These are phyloP conservation scores for Siphamia tubifer DNA, from an alignment of 2,113 vertebrate species.

Conservation along the genomic window DNA sequence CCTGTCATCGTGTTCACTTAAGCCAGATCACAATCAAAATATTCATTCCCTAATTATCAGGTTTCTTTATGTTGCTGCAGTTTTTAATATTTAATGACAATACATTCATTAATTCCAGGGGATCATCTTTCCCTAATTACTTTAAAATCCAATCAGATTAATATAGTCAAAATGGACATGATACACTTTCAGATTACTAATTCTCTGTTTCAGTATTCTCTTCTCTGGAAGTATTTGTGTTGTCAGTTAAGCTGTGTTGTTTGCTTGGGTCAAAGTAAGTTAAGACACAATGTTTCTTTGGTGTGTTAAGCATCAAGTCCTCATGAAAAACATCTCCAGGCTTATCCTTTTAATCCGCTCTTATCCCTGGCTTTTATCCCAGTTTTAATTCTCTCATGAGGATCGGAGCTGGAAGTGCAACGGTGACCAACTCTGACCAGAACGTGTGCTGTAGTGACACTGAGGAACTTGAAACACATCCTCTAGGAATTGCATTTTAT, in stretches of 20 bases:
- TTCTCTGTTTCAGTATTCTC: neutral
- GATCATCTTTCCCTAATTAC: conserved; percentile 7
- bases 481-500: neutral
- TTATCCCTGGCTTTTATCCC: conserved; percentile 60
- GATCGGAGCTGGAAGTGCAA: conserved; percentile 15
- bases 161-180: neutral
- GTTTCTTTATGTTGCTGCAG: conserved; percentile 4
- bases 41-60: conserved; percentile 15
- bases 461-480: neutral
- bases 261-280: conserved; percentile 44
- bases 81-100: conserved; percentile 35
- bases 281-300: conserved; percentile 45
- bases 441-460: no score
- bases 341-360: conserved; percentile 74
- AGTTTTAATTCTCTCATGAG: conserved; percentile 63
- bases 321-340: conserved; percentile 65
- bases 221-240: conserved; percentile 14
- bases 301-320: conserved; percentile 56
- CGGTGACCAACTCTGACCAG: conserved; percentile 7
- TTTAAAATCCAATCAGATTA: conserved; percentile 18
- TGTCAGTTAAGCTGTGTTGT: conserved; percentile 2
- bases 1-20: no score
- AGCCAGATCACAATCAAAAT: neutral
- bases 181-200: neutral
- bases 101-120: conserved; percentile 20